These are phyloP conservation scores for Cyprinodon brontotheroides DNA, from an alignment of 2,113 vertebrate genomes.

Conservation along the genomic window DNA sequence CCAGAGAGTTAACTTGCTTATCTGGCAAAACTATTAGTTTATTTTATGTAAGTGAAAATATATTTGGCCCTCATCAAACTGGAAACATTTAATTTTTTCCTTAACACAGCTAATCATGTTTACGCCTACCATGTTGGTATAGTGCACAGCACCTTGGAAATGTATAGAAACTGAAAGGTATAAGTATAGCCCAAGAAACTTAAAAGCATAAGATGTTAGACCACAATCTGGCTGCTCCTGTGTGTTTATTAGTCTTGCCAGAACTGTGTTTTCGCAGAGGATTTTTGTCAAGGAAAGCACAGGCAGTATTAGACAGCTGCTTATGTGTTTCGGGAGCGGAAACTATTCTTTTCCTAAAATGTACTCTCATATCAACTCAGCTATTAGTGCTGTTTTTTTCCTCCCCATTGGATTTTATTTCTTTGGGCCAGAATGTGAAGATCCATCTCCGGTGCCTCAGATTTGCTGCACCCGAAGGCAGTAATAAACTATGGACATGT, in stretches of 20 bases:
- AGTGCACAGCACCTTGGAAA: neutral
- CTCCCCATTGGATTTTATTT: slow-evolving; percentile 14
- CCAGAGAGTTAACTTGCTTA: neutral
- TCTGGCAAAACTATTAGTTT: neutral
- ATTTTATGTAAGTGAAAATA: too few relatives aligned
- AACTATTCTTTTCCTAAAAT: slow-evolving; percentile 31
- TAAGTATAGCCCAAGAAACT: slow-evolving; percentile 16
- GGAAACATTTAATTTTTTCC: neutral
- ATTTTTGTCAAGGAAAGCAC: slow-evolving; percentile 25
- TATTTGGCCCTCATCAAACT: neutral
- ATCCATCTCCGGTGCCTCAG: slow-evolving; percentile 45
- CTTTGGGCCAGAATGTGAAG: slow-evolving; percentile 26
- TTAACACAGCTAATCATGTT: neutral
- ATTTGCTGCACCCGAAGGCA: slow-evolving; percentile 53
- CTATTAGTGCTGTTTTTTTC: slow-evolving; percentile 29
- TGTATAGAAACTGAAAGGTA: neutral
- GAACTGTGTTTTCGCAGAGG: neutral
- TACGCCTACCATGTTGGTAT: neutral
- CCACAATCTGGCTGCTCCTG: neutral
- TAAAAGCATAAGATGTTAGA: slow-evolving; percentile 12
- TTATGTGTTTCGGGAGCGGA: slow-evolving; percentile 43
- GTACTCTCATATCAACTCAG: slow-evolving; percentile 46
- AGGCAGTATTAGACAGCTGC: slow-evolving; percentile 31
- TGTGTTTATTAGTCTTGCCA: slow-evolving; percentile 27
- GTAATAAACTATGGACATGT: slow-evolving; percentile 62